These are phyloP conservation scores for Brachionus koreanus DNA, from an alignment of 1,140 invertebrate genomes.

Conservation along the genomic window DNA sequence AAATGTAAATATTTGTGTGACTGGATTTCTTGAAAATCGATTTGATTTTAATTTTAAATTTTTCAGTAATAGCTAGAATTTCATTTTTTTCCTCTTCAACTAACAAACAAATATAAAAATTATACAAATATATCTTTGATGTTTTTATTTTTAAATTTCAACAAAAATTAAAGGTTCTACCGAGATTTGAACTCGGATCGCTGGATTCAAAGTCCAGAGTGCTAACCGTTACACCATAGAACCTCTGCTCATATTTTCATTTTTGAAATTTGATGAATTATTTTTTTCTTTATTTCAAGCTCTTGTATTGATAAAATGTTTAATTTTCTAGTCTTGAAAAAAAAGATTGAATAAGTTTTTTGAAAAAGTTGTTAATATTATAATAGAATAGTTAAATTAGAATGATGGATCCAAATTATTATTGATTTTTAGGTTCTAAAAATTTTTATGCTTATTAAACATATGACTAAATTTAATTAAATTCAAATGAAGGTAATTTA, in stretches of 20 bases:
- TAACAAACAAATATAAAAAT: neutral
- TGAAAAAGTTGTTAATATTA: neutral
- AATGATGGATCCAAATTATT: neutral
- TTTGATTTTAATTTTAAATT: neutral
- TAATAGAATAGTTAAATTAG: too few relatives aligned
- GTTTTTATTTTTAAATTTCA: neutral
- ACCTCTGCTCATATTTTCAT: neutral
- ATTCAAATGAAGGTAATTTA: neutral
- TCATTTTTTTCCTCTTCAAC: neutral
- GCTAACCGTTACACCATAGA: constrained; percentile 22
- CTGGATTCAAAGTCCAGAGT: constrained; percentile 22
- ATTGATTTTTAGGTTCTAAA: neutral
- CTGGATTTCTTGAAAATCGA: neutral
- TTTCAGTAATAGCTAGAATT: neutral
- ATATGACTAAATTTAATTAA: neutral
- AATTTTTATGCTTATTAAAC: neutral
- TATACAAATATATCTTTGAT: too few relatives aligned
- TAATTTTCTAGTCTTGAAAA: too few relatives aligned
- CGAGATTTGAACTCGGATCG: constrained; percentile 18
- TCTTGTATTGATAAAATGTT: too few relatives aligned
- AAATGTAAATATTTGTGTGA: neutral
- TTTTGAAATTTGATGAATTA: neutral
- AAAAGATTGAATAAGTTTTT: too few relatives aligned
- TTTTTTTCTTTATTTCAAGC: neutral
- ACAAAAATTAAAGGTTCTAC: neutral